Conservation (phyloP, 1,140 invertebrate genomes). For the Drosophila chauvacae region DNA sequence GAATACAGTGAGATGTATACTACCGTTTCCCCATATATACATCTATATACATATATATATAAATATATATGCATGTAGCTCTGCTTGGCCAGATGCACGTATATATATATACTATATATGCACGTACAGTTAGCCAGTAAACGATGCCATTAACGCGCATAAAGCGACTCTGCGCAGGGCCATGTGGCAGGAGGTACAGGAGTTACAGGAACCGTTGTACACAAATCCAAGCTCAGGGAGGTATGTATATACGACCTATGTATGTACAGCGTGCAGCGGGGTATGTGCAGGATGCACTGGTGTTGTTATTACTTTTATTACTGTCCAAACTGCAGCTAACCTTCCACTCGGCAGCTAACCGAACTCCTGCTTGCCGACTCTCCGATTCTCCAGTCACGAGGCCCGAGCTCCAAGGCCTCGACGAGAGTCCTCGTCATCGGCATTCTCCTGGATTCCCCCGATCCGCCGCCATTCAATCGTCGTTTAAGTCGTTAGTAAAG, state of each 20-base stretch:
- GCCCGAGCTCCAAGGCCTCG: slow-evolving; percentile 15
- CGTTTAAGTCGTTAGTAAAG: slow-evolving; percentile 78
- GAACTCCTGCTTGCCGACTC: slow-evolving; percentile 17
- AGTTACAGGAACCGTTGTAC: slow-evolving; percentile 6
- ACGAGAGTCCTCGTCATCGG: slow-evolving; percentile 44
- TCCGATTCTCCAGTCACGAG: slow-evolving; percentile 7
- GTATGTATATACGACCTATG: slow-evolving; percentile 15
- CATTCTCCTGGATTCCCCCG: slow-evolving; percentile 36
- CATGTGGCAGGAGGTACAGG: slow-evolving; percentile 27
- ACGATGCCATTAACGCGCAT: slow-evolving; percentile 83
- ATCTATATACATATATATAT: neutral
- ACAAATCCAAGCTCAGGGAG: slow-evolving; percentile 32
- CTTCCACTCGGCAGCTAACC: slow-evolving; percentile 43
- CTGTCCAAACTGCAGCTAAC: slow-evolving; percentile 76
- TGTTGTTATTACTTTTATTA: slow-evolving; percentile 79
- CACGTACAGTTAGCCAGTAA: slow-evolving; percentile 80
- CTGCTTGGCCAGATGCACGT: slow-evolving; percentile 13
- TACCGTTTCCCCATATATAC: slow-evolving; percentile 5
- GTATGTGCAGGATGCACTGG: slow-evolving; percentile 44
- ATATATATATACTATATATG: slow-evolving; percentile 11
- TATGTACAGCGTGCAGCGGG: slow-evolving; percentile 14
- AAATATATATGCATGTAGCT: slow-evolving; percentile 35
- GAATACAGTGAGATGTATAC: slow-evolving; percentile 16
- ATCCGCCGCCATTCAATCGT: slow-evolving; percentile 25
- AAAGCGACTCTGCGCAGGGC: slow-evolving; percentile 73